Base-by-base conservation (phyloP, 2,797 vertebrate species). In the Orestias chungarensis region DNA sequence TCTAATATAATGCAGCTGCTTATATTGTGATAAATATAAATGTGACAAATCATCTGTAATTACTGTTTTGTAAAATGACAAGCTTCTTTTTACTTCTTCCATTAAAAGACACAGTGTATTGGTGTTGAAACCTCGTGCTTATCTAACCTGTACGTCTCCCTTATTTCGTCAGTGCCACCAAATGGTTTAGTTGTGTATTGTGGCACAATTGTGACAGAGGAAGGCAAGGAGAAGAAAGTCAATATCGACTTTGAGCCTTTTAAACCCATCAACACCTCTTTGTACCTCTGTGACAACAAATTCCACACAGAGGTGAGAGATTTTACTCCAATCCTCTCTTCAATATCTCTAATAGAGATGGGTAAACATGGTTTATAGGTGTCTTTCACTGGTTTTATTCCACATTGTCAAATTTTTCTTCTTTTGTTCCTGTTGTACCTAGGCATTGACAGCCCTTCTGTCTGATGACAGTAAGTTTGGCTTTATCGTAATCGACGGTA, bases 161-260 rank as follows among this genome's bases (percentile, higher is more conserved):
- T 29, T 94, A 20, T 71, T 88, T 91, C 92, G 0, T 5, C 90
- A 99, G 98, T 99, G 95, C 98, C 98, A 92, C 98, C 97, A 82
- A 99, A 99, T 93, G 98, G 98, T 86, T 95, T 99, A 92, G 98
- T 99, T 88, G 98, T 99, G 91, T 99, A 99, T 93, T 99, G 98
- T 95, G 98, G 98, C 91, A 99, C 98, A 93, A 99, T 99, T 90
- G 97, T 99, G 90, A 99, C 98, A 81, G 97, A 99, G 87, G 98
- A 99, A 95, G 98, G 98, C 91, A 99, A 99, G 90, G 98, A 99
- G 93, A 99, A 99, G 94, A 99, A 99, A 95, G 98, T 99, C 86
- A 99, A 99, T 93, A 99, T 99, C 65, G 98, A 99, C 92, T 99
- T 99, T 94, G 98, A 99, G 93, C 98, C 98, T 92, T 99, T 99